Evolutionary conservation across 2,113 vertebrate species (phyloP).

Genomic region (Xiphorhynchus elegans): DNA sequence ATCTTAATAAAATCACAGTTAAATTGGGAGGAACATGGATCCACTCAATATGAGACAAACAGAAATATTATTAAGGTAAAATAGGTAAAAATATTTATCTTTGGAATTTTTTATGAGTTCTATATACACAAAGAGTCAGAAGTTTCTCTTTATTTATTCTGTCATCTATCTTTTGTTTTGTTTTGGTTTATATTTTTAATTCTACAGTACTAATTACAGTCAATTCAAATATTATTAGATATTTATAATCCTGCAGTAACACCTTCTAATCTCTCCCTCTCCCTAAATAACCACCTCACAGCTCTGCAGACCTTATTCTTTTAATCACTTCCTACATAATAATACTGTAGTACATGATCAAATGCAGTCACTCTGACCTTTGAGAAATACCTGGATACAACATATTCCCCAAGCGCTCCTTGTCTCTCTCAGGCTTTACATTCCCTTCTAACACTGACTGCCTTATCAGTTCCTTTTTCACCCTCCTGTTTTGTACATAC

Average conservation of each 20-base stretch:
- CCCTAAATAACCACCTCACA: neutral
- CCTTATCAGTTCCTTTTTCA: neutral
- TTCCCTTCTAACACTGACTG: neutral
- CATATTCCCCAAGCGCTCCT: neutral
- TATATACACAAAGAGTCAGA: neutral
- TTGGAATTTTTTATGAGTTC: neutral
- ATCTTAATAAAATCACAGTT: neutral
- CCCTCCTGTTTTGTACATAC: neutral
- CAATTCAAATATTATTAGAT: conserved; percentile 27
- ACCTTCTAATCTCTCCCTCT: conserved; percentile 55
- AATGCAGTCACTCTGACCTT: neutral
- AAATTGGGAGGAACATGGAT: neutral
- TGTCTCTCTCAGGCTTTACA: neutral
- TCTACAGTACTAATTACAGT: conserved; percentile 41
- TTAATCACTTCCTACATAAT: conserved; percentile 41
- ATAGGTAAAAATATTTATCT: neutral
- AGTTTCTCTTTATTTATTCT: conserved; percentile 1
- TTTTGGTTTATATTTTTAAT: conserved; percentile 4
- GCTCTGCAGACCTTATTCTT: conserved; percentile 45
- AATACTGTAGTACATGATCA: neutral
- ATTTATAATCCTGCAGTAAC: conserved; percentile 57
- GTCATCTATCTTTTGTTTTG: neutral
- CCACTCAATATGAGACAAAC: neutral
- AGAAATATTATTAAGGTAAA: neutral
- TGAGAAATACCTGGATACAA: neutral